Percentiles rank a stretch among this genome's conserved stretches.
These are phyloP conservation scores for Clupea harengus DNA, from an alignment of 2,113 vertebrate species.

Conservation along the genomic window DNA sequence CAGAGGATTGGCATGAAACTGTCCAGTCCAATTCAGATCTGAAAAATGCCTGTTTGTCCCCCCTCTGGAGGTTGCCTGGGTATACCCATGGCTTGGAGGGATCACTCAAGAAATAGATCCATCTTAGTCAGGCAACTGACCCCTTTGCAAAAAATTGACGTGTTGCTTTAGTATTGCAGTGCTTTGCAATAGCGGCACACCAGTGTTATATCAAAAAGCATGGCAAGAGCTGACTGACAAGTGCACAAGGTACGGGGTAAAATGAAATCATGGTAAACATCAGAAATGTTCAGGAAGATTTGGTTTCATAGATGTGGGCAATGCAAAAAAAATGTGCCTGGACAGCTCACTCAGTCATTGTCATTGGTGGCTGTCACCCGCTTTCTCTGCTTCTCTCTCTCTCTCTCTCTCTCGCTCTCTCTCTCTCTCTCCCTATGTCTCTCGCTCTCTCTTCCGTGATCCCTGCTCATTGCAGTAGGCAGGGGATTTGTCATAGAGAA, in stretches of 20 bases:
- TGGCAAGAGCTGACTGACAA: background rate
- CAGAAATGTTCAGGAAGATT: background rate
- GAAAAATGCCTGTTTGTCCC: background rate
- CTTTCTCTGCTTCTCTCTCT: slow-evolving; percentile 3
- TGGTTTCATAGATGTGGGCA: background rate
- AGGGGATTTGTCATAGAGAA: slow-evolving; percentile 40
- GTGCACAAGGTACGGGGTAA: background rate
- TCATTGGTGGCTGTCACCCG: background rate
- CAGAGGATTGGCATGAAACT: background rate
- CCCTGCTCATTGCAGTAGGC: slow-evolving; percentile 26
- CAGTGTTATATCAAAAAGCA: background rate
- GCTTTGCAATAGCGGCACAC: background rate
- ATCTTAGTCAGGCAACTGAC: background rate
- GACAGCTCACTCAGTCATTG: slow-evolving; percentile 6
- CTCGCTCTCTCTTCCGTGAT: slow-evolving; percentile 38
- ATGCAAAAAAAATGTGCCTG: background rate
- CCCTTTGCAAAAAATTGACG: background rate
- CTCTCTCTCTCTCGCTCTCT: slow-evolving; percentile 9
- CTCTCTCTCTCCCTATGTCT: background rate
- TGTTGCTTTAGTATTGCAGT: background rate
- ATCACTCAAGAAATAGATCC: background rate
- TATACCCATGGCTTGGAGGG: background rate
- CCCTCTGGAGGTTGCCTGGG: background rate
- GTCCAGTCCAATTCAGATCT: background rate
- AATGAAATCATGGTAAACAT: background rate